Conservation (phyloP, 2,113 vertebrate species). For the Stercorarius parasiticus region DNA sequence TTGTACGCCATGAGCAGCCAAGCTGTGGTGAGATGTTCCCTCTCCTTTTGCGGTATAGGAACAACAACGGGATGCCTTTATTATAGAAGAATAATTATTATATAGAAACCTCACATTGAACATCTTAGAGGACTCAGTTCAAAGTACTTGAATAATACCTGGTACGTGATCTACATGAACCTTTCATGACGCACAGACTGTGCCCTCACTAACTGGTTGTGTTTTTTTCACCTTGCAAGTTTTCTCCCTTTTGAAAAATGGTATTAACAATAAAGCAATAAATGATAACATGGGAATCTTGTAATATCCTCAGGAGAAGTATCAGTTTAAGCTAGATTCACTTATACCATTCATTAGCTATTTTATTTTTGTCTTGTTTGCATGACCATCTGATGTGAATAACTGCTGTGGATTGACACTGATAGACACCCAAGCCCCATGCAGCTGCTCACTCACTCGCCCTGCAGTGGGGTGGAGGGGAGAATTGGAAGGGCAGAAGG, state of each 20-base stretch:
- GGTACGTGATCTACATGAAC: not conserved
- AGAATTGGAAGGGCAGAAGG: not conserved
- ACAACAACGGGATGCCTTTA: not conserved
- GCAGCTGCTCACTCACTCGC: rapidly evolving
- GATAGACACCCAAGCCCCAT: not conserved
- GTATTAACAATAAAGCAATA: not conserved
- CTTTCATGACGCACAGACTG: not conserved
- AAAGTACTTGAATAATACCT: not conserved
- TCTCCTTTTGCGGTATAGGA: not conserved
- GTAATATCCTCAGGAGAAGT: not conserved
- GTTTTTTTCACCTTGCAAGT: not conserved
- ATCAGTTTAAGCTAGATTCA: not conserved
- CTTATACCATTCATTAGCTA: not conserved
- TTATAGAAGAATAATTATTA: not conserved
- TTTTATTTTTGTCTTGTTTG: not conserved
- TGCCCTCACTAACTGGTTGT: not conserved
- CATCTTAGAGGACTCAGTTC: not conserved
- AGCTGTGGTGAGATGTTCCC: not conserved
- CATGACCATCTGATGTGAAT: not conserved
- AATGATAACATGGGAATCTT: not conserved
- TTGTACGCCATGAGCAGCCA: too few species aligned
- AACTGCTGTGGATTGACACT: not conserved
- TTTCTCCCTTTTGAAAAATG: not conserved
- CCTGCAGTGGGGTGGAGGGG: not conserved
- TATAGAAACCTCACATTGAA: not conserved